Percentiles rank a stretch among this genome's conserved stretches.
These are phyloP conservation scores for Ctenicera cuprea DNA, from an alignment of 2,888 invertebrate genomes.

Conservation along the genomic window DNA sequence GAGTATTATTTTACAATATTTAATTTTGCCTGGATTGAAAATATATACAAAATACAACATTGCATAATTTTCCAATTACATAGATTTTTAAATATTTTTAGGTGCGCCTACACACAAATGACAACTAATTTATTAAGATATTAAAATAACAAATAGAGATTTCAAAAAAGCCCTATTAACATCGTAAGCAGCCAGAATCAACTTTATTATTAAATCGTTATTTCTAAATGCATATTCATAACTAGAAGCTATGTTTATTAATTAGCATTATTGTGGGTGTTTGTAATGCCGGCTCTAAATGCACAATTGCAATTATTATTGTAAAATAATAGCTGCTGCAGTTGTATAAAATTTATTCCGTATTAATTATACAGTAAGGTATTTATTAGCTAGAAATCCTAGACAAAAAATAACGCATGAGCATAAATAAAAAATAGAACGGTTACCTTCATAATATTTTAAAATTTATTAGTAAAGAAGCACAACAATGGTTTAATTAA, in stretches of 20 bases:
- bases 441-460: constrained; percentile 13
- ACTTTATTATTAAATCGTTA: background rate
- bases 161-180: background rate
- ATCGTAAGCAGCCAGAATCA: background rate
- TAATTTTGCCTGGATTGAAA: too few relatives aligned
- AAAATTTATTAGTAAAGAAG: constrained; percentile 12
- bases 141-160: constrained; percentile 18
- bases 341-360: too few relatives aligned
- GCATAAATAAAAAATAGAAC: constrained; percentile 7
- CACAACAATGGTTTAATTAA: constrained; percentile 26
- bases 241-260: constrained; percentile 15
- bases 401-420: too few relatives aligned
- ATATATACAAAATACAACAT: background rate
- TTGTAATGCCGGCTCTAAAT: background rate
- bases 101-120: constrained; percentile 19
- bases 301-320: background rate
- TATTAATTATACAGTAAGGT: too few relatives aligned
- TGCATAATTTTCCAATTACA: constrained; percentile 22
- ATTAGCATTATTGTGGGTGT: constrained; percentile 14
- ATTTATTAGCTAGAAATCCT: too few relatives aligned
- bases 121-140: constrained; percentile 29
- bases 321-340: background rate
- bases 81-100: constrained; percentile 19
- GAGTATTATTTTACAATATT: too few relatives aligned
- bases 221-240: constrained; percentile 4